A percentile compares a stretch with the other conserved stretches of the same genome.
phyloP scores from a whole-genome alignment of 2,888 invertebrate genomes.

The Lomographa bimaculata region DNA sequence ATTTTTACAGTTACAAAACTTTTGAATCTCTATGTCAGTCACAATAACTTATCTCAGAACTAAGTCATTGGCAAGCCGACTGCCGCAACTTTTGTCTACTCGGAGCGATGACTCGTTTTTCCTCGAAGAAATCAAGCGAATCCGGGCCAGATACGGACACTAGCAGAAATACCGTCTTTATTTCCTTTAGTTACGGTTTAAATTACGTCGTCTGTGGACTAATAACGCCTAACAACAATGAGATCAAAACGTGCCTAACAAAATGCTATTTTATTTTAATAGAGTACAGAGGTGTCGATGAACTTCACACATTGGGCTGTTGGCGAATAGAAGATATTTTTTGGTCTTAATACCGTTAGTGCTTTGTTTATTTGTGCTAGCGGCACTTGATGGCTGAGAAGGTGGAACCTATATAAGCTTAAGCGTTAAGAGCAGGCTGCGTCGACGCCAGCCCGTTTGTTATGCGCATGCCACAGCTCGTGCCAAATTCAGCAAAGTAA shows the following conservation, averaged over 20 bases:
- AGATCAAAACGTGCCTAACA: conserved; percentile 57
- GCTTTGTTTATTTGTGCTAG: conserved; percentile 32
- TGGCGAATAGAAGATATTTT: conserved; percentile 48
- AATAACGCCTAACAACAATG: conserved; percentile 46
- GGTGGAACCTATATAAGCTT: conserved; percentile 15
- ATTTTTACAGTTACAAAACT: conserved; percentile 20
- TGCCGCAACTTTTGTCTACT: conserved; percentile 46
- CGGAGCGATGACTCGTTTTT: conserved; percentile 53
- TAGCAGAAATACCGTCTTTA: conserved; percentile 44
- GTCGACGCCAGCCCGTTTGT: too few relatives aligned
- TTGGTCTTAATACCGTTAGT: conserved; percentile 50
- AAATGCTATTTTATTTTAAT: conserved; percentile 66
- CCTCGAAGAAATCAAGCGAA: conserved; percentile 64
- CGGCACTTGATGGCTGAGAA: conserved; percentile 21
- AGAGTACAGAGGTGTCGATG: conserved; percentile 53
- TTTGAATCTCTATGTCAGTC: conserved; percentile 17
- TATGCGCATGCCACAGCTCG: too few relatives aligned
- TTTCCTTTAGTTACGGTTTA: conserved; percentile 35
- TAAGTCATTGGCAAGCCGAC: conserved; percentile 21
- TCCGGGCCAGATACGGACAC: conserved; percentile 50
- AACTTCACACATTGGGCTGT: conserved; percentile 49
- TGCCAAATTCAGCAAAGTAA: too few relatives aligned
- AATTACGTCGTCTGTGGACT: conserved; percentile 32
- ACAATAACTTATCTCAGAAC: conserved; percentile 20
- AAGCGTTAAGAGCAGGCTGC: conserved; percentile 8